These are phyloP conservation scores for Mythimna loreyi DNA, from an alignment of 2,888 invertebrate species.

Conservation along the genomic window DNA sequence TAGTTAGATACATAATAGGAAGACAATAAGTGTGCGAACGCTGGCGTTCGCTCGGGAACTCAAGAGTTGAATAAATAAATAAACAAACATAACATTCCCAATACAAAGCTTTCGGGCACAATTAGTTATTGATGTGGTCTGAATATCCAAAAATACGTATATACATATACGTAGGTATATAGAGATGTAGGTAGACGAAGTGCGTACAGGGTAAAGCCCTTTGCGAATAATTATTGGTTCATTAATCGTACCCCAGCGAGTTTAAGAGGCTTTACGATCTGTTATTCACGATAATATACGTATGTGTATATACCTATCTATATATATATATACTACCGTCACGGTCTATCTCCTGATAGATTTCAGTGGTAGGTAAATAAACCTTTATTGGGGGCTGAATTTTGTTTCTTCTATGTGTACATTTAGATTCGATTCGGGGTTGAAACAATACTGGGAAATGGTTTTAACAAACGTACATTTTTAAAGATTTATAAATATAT, in stretches of 20 bases:
- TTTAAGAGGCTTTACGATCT: constrained; percentile 64
- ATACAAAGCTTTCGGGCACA: constrained; percentile 19
- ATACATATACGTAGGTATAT: constrained; percentile 5
- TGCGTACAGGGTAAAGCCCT: constrained; percentile 63
- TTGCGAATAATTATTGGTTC: constrained; percentile 69
- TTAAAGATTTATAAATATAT: too few relatives aligned
- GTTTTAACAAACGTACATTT: neutral
- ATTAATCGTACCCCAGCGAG: constrained; percentile 66
- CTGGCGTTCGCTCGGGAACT: too few relatives aligned
- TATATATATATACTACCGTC: constrained; percentile 6
- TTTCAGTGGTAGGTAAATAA: constrained; percentile 35
- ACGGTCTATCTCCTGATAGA: constrained; percentile 33
- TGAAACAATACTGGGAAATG: neutral
- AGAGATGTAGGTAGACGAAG: constrained; percentile 43
- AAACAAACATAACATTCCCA: neutral
- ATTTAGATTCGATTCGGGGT: neutral
- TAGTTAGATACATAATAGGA: too few relatives aligned
- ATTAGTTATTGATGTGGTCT: constrained; percentile 40
- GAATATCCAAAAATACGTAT: constrained; percentile 30
- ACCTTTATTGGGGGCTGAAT: constrained; percentile 13
- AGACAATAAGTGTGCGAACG: too few relatives aligned
- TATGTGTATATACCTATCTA: constrained; percentile 1
- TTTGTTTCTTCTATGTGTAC: constrained; percentile 9
- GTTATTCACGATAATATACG: constrained; percentile 64
- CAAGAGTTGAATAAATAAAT: neutral